Evolutionary conservation across 2,113 vertebrate genomes (phyloP).

Genomic region (Apteryx mantelli): DNA sequence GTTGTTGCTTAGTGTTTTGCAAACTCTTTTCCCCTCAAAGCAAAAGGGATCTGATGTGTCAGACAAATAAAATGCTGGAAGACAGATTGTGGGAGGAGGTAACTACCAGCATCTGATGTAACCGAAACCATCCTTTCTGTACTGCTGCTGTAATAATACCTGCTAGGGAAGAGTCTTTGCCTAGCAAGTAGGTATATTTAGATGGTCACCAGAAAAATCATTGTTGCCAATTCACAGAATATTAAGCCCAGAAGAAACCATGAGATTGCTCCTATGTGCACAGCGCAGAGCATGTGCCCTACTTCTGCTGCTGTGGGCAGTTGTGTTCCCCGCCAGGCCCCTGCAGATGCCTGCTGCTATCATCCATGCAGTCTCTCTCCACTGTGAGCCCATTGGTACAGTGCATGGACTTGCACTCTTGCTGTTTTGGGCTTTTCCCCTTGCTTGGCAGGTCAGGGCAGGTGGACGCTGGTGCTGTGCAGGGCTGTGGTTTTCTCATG

Average conservation of each 20-base stretch:
- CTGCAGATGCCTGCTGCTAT: background rate
- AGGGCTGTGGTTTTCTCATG: background rate
- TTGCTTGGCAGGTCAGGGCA: background rate
- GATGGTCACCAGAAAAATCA: background rate
- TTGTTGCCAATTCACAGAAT: background rate
- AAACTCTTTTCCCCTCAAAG: background rate
- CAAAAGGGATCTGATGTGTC: background rate
- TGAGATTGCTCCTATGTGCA: background rate
- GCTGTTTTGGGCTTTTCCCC: background rate
- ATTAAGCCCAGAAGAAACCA: background rate
- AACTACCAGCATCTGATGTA: conserved; percentile 12
- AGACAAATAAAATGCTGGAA: conserved; percentile 20
- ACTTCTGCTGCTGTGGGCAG: background rate
- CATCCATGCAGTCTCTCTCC: background rate
- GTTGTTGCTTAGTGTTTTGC: background rate
- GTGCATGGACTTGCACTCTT: background rate
- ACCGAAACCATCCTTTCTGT: conserved; percentile 6
- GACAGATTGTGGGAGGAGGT: background rate
- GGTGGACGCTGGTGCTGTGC: background rate
- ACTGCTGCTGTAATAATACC: conserved; percentile 50
- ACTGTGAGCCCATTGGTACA: accelerated
- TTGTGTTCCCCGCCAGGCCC: background rate
- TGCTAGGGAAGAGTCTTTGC: background rate
- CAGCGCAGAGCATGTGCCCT: background rate
- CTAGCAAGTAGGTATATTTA: background rate